Evolutionary conservation across 2,797 vertebrate genomes (phyloP).

Genomic region (Acanthiza pusilla): DNA sequence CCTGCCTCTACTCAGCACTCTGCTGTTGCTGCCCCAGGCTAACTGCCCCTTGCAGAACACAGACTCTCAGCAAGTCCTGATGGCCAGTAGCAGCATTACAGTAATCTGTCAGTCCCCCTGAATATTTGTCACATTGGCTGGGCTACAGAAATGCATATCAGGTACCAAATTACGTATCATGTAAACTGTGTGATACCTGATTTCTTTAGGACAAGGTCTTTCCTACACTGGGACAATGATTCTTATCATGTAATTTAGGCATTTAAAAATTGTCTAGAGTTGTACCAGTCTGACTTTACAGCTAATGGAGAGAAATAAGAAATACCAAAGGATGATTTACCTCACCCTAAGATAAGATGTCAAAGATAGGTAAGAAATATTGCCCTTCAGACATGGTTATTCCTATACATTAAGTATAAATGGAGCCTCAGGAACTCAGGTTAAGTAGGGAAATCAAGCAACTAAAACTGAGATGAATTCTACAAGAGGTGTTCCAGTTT

Average conservation of each 20-base stretch:
- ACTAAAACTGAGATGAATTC: background rate
- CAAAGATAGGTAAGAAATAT: background rate
- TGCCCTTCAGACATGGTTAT: background rate
- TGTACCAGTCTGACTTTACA: background rate
- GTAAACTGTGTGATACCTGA: background rate
- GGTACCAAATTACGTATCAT: background rate
- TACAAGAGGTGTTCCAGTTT: background rate
- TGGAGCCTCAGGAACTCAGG: background rate
- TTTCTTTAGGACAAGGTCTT: background rate
- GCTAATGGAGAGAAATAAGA: background rate
- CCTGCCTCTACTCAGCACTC: background rate
- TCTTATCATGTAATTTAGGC: background rate
- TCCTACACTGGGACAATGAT: background rate
- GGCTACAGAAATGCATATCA: background rate
- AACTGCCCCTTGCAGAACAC: background rate
- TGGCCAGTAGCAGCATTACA: background rate
- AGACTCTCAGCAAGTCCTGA: background rate
- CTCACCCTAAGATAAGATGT: background rate
- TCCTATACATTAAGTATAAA: background rate
- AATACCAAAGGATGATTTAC: background rate
- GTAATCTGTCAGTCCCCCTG: background rate
- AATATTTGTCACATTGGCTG: background rate
- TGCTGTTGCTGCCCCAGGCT: background rate
- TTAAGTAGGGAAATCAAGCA: background rate
- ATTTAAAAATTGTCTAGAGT: background rate